A percentile compares a stretch with the other conserved stretches of the same genome.
These are phyloP conservation scores for Phasia obesa DNA, from an alignment of 2,888 invertebrate species.

Conservation along the genomic window DNA sequence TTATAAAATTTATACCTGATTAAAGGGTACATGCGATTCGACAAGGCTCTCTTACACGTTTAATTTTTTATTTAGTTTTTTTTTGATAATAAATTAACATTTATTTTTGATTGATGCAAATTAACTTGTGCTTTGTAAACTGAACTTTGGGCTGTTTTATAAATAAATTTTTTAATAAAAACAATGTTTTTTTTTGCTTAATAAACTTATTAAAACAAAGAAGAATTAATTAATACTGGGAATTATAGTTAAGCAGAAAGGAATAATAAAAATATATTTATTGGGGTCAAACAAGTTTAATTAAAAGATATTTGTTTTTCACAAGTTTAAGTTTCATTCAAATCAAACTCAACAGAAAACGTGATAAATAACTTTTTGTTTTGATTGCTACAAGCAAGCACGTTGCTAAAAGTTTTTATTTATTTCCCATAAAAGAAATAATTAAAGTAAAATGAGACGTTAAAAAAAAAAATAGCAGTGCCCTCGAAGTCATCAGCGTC, in stretches of 20 bases:
- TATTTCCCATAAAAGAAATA: too few species aligned
- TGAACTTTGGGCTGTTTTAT: constrained; percentile 39
- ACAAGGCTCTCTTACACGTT: too few species aligned
- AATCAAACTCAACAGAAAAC: neutral
- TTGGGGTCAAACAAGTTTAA: constrained; percentile 57
- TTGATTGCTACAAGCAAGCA: too few species aligned
- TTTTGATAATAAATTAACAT: constrained; percentile 24
- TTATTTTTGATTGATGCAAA: constrained; percentile 40
- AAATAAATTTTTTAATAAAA: neutral
- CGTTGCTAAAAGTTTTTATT: too few species aligned
- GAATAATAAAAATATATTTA: constrained; percentile 6
- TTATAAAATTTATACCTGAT: too few species aligned
- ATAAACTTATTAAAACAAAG: constrained; percentile 7
- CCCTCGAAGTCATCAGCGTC: too few species aligned
- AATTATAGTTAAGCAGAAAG: neutral
- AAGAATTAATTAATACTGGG: constrained; percentile 34
- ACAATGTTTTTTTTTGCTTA: neutral
- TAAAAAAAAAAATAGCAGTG: too few species aligned
- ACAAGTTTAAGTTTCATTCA: neutral
- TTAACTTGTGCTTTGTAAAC: constrained; percentile 13
- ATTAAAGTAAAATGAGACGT: too few species aligned
- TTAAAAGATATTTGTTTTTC: constrained; percentile 42
- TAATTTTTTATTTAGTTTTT: constrained; percentile 2
- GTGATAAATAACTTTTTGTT: neutral
- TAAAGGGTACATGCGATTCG: too few species aligned